Conservation (phyloP, 2,888 invertebrate genomes). For the Rotaria magnacalcarata region DNA sequence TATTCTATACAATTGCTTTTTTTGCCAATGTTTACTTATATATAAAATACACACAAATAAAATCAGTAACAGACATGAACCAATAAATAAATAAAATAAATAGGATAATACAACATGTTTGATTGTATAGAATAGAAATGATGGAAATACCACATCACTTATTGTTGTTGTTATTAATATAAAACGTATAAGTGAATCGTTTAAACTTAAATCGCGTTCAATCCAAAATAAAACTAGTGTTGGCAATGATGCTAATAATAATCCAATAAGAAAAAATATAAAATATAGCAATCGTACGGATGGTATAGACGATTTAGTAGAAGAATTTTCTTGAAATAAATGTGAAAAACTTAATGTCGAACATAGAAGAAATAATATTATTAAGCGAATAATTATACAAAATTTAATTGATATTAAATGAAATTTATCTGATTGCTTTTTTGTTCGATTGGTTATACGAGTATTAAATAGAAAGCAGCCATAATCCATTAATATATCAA, state of each 20-base stretch:
- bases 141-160: neutral
- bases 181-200: neutral
- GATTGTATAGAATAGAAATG: neutral
- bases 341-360: conserved; percentile 7
- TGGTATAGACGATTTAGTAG: neutral
- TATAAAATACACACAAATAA: neutral
- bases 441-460: neutral
- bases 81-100: neutral
- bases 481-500: conserved; percentile 8
- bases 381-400: neutral
- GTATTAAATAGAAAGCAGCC: neutral
- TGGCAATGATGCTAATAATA: neutral
- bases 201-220: conserved; percentile 12
- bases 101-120: neutral
- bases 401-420: neutral
- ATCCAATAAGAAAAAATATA: neutral
- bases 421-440: neutral
- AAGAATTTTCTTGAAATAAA: neutral
- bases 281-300: neutral
- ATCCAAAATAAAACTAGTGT: neutral
- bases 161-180: neutral
- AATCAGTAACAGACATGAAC: neutral
- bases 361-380: neutral
- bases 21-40: conserved; percentile 23
- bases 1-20: conserved; percentile 13